A percentile compares a stretch with the other conserved stretches of the same genome.
Conservation (phyloP, 1,140 invertebrate genomes). For the Parasteatoda tepidariorum region DNA sequence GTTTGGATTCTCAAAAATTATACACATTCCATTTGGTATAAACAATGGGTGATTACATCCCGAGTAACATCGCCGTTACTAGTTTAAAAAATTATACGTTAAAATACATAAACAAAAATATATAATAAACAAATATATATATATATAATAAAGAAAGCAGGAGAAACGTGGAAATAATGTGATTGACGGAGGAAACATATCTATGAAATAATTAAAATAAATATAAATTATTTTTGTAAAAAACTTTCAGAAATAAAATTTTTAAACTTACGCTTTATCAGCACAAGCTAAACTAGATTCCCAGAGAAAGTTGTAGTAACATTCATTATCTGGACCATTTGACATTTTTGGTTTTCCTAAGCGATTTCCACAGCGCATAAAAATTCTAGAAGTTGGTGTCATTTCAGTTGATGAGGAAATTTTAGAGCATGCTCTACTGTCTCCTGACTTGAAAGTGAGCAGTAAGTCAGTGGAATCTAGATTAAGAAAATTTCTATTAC, state of each 20-base stretch:
- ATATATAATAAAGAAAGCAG: no score
- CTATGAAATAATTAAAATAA: neutral
- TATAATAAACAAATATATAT: no score
- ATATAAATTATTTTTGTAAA: neutral
- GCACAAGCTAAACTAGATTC: conserved; percentile 66
- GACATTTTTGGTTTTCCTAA: conserved; percentile 34
- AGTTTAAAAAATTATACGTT: no score
- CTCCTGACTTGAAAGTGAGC: conserved; percentile 47
- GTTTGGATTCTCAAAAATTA: no score
- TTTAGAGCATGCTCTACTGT: conserved; percentile 8
- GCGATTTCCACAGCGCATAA: conserved; percentile 41
- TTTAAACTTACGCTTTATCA: conserved; percentile 19
- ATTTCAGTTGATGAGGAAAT: neutral
- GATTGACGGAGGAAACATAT: neutral
- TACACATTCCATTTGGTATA: no score
- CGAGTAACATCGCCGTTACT: no score
- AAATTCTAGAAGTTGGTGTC: conserved; percentile 12
- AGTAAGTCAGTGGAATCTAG: conserved; percentile 41
- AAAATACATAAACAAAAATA: no score
- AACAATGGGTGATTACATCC: no score
- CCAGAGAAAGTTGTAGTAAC: conserved; percentile 67
- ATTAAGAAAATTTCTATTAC: neutral
- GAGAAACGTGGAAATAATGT: neutral
- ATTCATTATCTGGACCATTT: conserved; percentile 60
- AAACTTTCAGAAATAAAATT: neutral